Evolutionary conservation across 2,113 vertebrate genomes (phyloP), one percentile per base, ranked within the genome.

Genomic region (Pyxicephalus adspersus): DNA sequence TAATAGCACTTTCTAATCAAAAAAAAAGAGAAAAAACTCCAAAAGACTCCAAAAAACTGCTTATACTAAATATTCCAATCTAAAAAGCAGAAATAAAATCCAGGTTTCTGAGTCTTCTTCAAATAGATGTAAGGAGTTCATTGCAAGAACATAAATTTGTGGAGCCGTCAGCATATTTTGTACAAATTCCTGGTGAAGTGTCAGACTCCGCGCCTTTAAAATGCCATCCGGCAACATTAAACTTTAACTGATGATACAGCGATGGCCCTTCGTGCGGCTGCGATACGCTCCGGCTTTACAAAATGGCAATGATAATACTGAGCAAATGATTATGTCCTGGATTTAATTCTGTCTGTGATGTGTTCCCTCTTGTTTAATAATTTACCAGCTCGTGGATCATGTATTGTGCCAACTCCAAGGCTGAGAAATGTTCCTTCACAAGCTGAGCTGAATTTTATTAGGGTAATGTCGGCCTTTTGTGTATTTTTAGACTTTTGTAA

Each of bases 301-400:
- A 77, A 77, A 65, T 65, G 60, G 25, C 31, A 25, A 20, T 2
- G 25, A 2, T 74, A 28, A 74, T 60, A 34, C 19, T 11, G 74
- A 50, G 50, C 1, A 87, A 81, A 60, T 52, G 34, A 85, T 87
- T 81, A 84, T 66, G 51, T 83, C 34, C 2, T 83, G 50, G 68
- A 0, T 84, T 84, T 85, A 77, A 22, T 77, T 22, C n/a, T 84
- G 73, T 72, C 22, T 13, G 77, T 63, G 19, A 38, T 82, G 34
- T 51, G 80, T 20, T 16, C 63, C 75, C 38, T 77, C 57, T 64
- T 60, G 1, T 84, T 87, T 60, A 84, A 17, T 87, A 85, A 86
- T 84, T 88, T 87, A 77, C 45, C 57, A 54, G 64, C 82, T 77
- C 8, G 6, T 80, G 76, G 84, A 50, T 83, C 74, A 45, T 9